phyloP scores from a whole-genome alignment of 2,888 invertebrate species.

The Drosophila monieri region DNA sequence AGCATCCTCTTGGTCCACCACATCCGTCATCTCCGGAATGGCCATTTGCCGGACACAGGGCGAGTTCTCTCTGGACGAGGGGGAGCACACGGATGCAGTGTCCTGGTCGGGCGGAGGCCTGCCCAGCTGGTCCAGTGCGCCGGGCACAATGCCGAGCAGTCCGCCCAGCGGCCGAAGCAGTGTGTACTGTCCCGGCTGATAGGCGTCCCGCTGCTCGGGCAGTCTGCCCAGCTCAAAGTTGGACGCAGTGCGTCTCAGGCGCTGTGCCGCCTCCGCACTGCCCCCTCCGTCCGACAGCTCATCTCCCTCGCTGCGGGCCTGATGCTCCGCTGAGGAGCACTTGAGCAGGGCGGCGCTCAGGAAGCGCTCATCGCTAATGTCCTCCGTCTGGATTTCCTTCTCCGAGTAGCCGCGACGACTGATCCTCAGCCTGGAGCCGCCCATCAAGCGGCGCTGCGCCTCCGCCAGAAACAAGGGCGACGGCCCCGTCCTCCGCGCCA shows the following conservation, averaged over 20 bases:
- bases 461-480: not conserved
- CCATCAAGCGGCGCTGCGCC: not conserved
- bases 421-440: not conserved
- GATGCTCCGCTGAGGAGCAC: conserved; percentile 14
- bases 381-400: conserved; percentile 63
- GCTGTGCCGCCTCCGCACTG: too few relatives aligned
- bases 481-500: conserved; percentile 25
- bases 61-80: not conserved
- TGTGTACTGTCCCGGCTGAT: conserved; percentile 40
- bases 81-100: not conserved
- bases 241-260: conserved; percentile 53
- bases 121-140: not conserved
- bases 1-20: conserved; percentile 49
- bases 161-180: conserved; percentile 38
- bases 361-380: conserved; percentile 58
- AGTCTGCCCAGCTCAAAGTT: conserved; percentile 60
- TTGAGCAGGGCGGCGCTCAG: conserved; percentile 57
- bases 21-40: conserved; percentile 62
- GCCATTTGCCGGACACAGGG: conserved; percentile 42
- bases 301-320: conserved; percentile 48
- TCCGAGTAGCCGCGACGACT: conserved; percentile 32
- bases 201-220: conserved; percentile 37
- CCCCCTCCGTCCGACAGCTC: conserved; percentile 16
- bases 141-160: conserved; percentile 22
- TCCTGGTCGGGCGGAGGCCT: not conserved